phyloP scores from a whole-genome alignment of 2,888 invertebrate species.

The Drosophila neonasuta region DNA sequence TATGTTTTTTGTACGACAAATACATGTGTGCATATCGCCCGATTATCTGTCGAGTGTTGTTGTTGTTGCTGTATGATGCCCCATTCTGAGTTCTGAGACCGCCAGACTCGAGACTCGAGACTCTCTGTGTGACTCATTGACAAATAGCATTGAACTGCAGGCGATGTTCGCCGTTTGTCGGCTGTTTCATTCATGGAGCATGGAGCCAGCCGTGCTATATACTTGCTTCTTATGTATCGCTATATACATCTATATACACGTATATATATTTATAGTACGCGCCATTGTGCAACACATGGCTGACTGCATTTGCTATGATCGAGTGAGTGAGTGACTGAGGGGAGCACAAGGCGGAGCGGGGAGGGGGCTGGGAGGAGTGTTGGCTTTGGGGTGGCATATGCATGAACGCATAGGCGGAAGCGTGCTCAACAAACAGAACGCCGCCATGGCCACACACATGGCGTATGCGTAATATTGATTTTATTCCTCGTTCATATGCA shows the following conservation, averaged over 20 bases:
- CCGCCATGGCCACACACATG: slow-evolving; percentile 49
- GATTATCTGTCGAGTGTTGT: slow-evolving; percentile 25
- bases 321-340: background rate
- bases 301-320: slow-evolving; percentile 40
- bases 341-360: too few relatives aligned
- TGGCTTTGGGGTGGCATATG: background rate
- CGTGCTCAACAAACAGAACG: slow-evolving; percentile 21
- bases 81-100: slow-evolving; percentile 18
- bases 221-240: slow-evolving; percentile 16
- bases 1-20: slow-evolving; percentile 28
- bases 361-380: background rate
- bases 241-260: background rate
- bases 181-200: slow-evolving; percentile 65
- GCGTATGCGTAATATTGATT: slow-evolving; percentile 64
- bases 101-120: slow-evolving; percentile 6
- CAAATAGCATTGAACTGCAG: slow-evolving; percentile 75
- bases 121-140: slow-evolving; percentile 64
- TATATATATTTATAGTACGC: slow-evolving; percentile 48
- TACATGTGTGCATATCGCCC: slow-evolving; percentile 23
- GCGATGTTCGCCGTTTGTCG: slow-evolving; percentile 35
- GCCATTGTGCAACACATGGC: slow-evolving; percentile 64
- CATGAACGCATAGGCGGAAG: slow-evolving; percentile 23
- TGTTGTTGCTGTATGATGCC: slow-evolving; percentile 12
- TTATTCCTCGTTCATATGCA: slow-evolving; percentile 1
- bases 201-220: slow-evolving; percentile 52